Conservation (phyloP, 92 coral and sea anemone genomes). For the Virgularia gustaviana region DNA sequence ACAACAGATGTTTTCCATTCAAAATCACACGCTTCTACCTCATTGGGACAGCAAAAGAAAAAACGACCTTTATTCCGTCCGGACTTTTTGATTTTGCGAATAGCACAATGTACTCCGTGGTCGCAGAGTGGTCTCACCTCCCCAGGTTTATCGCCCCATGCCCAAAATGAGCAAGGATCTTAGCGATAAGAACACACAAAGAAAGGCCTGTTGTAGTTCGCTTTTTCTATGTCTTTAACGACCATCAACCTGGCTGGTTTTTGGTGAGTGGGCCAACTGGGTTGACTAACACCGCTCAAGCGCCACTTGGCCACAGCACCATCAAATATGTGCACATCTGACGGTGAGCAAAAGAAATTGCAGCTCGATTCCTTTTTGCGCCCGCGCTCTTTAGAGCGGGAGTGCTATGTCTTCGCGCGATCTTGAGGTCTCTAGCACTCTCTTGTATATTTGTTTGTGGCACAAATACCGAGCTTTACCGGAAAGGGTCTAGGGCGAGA, state of each 20-base stretch:
- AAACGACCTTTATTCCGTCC: not conserved
- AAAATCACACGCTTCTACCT: too few relatives aligned
- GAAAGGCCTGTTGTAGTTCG: not conserved
- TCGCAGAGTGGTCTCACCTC: not conserved
- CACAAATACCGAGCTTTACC: too few relatives aligned
- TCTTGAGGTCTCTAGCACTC: too few relatives aligned
- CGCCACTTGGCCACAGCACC: not conserved
- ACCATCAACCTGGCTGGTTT: not conserved
- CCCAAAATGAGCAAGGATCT: not conserved
- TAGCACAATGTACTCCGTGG: not conserved
- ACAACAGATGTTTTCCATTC: not conserved
- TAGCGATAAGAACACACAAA: not conserved
- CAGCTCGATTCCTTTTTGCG: too few relatives aligned
- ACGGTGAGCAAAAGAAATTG: too few relatives aligned
- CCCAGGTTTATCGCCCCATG: too few relatives aligned
- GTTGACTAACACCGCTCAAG: not conserved
- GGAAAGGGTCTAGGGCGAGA: too few relatives aligned
- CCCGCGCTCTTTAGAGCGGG: too few relatives aligned
- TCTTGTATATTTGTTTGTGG: too few relatives aligned
- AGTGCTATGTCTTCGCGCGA: too few relatives aligned
- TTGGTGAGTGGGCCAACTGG: not conserved
- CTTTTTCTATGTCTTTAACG: not conserved
- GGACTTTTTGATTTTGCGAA: too few relatives aligned
- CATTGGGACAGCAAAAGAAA: not conserved
- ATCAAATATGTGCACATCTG: not conserved